Evolutionary conservation across 2,888 invertebrate species (phyloP).

Genomic region (Lasius fuliginosus): DNA sequence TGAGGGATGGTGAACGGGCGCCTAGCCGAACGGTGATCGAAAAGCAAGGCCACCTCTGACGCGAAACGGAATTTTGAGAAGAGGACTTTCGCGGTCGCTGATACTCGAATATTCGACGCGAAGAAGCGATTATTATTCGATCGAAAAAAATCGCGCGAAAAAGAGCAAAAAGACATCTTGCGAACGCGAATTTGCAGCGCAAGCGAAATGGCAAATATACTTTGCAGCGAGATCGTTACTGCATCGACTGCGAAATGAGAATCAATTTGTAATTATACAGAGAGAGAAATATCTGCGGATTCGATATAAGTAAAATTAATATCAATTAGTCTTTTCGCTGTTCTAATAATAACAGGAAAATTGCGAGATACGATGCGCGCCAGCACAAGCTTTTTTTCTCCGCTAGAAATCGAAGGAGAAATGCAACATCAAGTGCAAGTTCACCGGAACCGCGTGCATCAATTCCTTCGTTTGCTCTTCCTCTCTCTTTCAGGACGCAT

Average conservation of each 20-base stretch:
- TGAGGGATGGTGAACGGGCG: conserved; percentile 18
- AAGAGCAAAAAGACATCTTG: neutral
- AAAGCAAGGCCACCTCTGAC: neutral
- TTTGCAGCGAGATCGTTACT: neutral
- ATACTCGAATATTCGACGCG: neutral
- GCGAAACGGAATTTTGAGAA: neutral
- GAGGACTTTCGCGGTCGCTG: neutral
- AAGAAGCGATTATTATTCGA: neutral
- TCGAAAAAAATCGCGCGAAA: neutral
- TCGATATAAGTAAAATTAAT: neutral
- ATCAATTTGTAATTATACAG: neutral
- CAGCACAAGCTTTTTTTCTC: neutral
- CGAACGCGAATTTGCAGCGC: neutral
- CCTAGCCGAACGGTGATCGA: neutral
- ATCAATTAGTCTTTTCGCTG: neutral
- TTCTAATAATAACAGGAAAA: neutral
- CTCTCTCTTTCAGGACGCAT: neutral
- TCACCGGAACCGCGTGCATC: conserved; percentile 40
- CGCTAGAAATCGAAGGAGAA: conserved; percentile 31
- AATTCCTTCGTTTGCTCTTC: neutral
- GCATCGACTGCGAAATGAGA: neutral
- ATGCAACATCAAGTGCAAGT: conserved; percentile 59
- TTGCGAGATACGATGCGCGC: neutral
- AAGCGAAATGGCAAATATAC: neutral
- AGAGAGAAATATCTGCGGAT: neutral